Evolutionary conservation across 2,888 invertebrate species (phyloP).

Genomic region (Tridacna gigas): DNA sequence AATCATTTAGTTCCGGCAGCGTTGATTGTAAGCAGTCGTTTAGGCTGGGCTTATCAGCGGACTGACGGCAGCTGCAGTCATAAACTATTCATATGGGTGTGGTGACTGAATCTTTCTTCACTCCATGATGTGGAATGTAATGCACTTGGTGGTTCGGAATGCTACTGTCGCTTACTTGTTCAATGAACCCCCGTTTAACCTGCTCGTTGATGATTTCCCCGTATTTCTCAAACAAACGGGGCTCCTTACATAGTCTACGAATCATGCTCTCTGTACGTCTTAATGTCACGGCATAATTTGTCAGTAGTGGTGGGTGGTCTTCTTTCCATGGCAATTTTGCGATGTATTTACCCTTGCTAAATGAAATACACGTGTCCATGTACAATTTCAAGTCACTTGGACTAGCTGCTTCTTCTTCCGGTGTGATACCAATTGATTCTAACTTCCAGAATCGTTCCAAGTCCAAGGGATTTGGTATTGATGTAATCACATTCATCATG

Average conservation of each 20-base stretch:
- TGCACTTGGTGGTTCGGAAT: constrained; percentile 24
- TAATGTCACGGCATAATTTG: constrained; percentile 21
- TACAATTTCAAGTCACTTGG: background rate
- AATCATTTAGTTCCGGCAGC: constrained; percentile 36
- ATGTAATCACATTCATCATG: background rate
- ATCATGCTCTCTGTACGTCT: constrained; percentile 30
- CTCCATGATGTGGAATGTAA: constrained; percentile 59
- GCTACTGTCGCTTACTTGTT: constrained; percentile 23
- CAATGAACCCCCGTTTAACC: constrained; percentile 44
- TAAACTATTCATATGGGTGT: constrained; percentile 25
- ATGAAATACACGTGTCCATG: background rate
- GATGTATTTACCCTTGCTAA: constrained; percentile 11
- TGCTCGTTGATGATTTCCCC: constrained; percentile 54
- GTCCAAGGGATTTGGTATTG: constrained; percentile 7
- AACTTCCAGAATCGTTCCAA: constrained; percentile 52
- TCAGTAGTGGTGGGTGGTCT: constrained; percentile 20
- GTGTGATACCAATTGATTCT: constrained; percentile 37
- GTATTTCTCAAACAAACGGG: constrained; percentile 1
- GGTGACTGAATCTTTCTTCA: constrained; percentile 41
- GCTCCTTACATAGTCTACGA: constrained; percentile 15
- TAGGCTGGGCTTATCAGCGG: constrained; percentile 3
- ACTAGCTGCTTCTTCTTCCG: background rate
- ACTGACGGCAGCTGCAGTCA: constrained; percentile 35
- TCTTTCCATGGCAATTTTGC: constrained; percentile 7
- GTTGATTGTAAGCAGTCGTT: constrained; percentile 49